Conservation (phyloP, 2,888 invertebrate genomes). For the Cabera pusaria region DNA sequence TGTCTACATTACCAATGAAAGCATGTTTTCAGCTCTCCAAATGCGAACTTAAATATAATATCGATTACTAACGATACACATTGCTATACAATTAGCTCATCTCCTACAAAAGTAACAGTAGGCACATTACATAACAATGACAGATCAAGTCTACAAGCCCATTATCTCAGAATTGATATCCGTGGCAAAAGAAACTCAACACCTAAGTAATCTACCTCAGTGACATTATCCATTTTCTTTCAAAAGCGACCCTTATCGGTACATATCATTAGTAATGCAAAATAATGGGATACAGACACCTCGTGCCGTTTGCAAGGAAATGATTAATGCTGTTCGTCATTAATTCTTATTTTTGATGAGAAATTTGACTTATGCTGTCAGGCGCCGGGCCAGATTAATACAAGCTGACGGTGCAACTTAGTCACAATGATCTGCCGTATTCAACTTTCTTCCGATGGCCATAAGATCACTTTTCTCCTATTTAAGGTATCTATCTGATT, state of each 20-base stretch:
- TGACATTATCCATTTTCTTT: slow-evolving; percentile 67
- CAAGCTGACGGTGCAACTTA: slow-evolving; percentile 79
- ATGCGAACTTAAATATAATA: no score
- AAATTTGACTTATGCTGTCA: slow-evolving; percentile 82
- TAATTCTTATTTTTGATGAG: slow-evolving; percentile 84
- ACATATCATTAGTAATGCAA: slow-evolving; percentile 84
- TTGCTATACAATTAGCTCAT: no score
- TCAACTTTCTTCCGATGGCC: slow-evolving; percentile 23
- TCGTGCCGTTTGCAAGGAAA: slow-evolving; percentile 80
- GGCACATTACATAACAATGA: no score
- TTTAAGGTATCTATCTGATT: no score
- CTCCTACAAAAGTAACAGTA: no score
- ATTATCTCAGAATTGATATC: no score
- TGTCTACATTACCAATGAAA: no score
- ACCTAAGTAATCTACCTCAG: slow-evolving; percentile 55
- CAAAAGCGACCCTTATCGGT: slow-evolving; percentile 72
- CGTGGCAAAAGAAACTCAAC: slow-evolving; percentile 27
- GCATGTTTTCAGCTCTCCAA: no score
- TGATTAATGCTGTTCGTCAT: slow-evolving; percentile 81
- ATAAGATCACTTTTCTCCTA: no score
- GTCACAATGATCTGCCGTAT: slow-evolving; percentile 46
- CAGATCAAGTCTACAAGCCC: no score
- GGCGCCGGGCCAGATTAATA: slow-evolving; percentile 80
- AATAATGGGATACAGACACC: slow-evolving; percentile 83
- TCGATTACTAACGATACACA: no score